Base-by-base conservation (phyloP, 2,113 vertebrate genomes). In the Nettapus auritus region DNA sequence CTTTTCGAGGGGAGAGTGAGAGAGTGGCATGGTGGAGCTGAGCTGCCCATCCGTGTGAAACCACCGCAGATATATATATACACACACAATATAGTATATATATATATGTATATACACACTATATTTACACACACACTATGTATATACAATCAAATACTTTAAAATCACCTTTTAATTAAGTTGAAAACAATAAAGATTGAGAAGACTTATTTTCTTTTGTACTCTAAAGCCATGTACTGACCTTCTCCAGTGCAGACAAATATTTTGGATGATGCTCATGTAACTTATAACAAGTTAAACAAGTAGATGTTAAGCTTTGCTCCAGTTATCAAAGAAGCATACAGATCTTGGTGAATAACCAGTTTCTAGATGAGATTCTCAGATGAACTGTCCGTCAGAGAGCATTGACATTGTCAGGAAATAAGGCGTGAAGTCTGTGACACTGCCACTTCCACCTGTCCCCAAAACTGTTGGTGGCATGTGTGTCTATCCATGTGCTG, bases 371-470 rank as follows among this genome's bases (percentile, higher is more conserved):
- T 81, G 29, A 71, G 23, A 73, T 86, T 89, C 44, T 46, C 46
- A 46, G 79, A 88, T 91, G 75, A 87, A 64, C 25, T 82, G 75
- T 64, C 79, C 82, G 88, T 95, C 55, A 81, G 67, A 78, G 63
- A 40, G 21, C 33, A 83, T 88, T 68, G 46, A 22, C 89, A 88
- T 55, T 74, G 82, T 66, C 67, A 78, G 67, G 80, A 77, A 94
- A 86, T 21, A 76, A 92, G 9, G 4, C 48, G 57, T 42, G 59
- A 74, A 88, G 88, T 87, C 93, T 94, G 53, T 77, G 78, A 91
- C 84, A 76, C 44, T n/a, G 73, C 71, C 64, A 70, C 62, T 96
- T 95, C 90, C 89, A 90, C 93, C 96, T 96, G 91, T 89, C 82
- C 46, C 80, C 44, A 38, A 77, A 82, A 57, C 50, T 74, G 71